A percentile compares a stretch with the other conserved stretches of the same genome.
Evolutionary conservation across 2,113 vertebrate species (phyloP).

Genomic region (Lampris incognitus): DNA sequence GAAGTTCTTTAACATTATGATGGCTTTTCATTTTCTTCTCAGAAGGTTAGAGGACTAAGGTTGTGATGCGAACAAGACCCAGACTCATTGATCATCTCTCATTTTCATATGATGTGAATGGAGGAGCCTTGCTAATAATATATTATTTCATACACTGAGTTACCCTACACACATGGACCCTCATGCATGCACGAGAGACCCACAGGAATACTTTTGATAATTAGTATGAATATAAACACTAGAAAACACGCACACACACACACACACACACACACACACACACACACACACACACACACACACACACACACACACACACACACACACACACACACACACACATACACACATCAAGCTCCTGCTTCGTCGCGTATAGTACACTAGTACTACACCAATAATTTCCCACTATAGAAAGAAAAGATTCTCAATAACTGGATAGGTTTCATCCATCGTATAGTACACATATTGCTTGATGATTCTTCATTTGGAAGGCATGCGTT

Average conservation of each 20-base stretch:
- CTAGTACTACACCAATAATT: too few species aligned
- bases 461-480: too few species aligned
- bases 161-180: too few species aligned
- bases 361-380: too few species aligned
- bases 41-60: slow-evolving; percentile 16
- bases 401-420: too few species aligned
- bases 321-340: neutral
- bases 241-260: too few species aligned
- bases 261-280: slow-evolving; percentile 2
- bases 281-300: slow-evolving; percentile 1
- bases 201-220: too few species aligned
- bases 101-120: slow-evolving; percentile 28
- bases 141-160: slow-evolving; percentile 21
- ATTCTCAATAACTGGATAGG: neutral
- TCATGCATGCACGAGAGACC: too few species aligned
- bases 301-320: neutral
- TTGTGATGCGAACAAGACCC: slow-evolving; percentile 11
- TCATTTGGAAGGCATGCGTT: neutral
- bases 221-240: too few species aligned
- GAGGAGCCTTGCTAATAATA: slow-evolving; percentile 16
- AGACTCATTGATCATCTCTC: slow-evolving; percentile 26
- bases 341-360: neutral
- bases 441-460: neutral
- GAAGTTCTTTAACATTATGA: slow-evolving; percentile 34
- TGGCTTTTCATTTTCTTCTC: slow-evolving; percentile 15